phyloP scores from a whole-genome alignment of 1,140 invertebrate species.

The Stegodyphus mimosarum region DNA sequence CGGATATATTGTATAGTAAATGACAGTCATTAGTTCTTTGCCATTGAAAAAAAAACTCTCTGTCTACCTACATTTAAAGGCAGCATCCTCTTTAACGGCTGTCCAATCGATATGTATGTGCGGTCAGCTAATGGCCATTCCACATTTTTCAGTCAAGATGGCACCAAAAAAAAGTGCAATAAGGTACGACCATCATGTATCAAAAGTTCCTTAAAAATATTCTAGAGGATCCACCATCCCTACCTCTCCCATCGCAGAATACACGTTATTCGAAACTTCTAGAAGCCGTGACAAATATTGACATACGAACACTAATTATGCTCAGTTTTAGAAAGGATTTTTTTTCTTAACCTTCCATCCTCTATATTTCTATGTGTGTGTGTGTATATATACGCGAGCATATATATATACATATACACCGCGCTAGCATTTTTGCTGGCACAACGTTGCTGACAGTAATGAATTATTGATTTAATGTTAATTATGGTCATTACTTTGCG shows the following conservation, averaged over 20 bases:
- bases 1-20: slow-evolving; percentile 48
- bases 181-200: slow-evolving; percentile 37
- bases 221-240: neutral
- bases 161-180: slow-evolving; percentile 46
- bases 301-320: slow-evolving; percentile 61
- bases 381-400: slow-evolving; percentile 26
- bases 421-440: slow-evolving; percentile 50
- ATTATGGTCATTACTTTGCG: slow-evolving; percentile 61
- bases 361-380: slow-evolving; percentile 29
- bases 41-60: slow-evolving; percentile 7
- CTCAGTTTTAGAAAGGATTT: slow-evolving; percentile 55
- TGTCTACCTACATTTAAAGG: slow-evolving; percentile 40
- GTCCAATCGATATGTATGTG: slow-evolving; percentile 49
- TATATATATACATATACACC: slow-evolving; percentile 24
- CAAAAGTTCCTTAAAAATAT: slow-evolving; percentile 59
- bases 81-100: slow-evolving; percentile 42
- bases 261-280: slow-evolving; percentile 55
- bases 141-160: slow-evolving; percentile 38
- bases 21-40: slow-evolving; percentile 56
- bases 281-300: slow-evolving; percentile 59
- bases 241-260: neutral
- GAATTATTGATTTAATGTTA: slow-evolving; percentile 61
- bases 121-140: slow-evolving; percentile 55
- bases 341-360: slow-evolving; percentile 17
- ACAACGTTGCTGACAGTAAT: slow-evolving; percentile 50